Evolutionary conservation across 2,888 invertebrate species (phyloP).

Genomic region (Dryadula phaetusa): DNA sequence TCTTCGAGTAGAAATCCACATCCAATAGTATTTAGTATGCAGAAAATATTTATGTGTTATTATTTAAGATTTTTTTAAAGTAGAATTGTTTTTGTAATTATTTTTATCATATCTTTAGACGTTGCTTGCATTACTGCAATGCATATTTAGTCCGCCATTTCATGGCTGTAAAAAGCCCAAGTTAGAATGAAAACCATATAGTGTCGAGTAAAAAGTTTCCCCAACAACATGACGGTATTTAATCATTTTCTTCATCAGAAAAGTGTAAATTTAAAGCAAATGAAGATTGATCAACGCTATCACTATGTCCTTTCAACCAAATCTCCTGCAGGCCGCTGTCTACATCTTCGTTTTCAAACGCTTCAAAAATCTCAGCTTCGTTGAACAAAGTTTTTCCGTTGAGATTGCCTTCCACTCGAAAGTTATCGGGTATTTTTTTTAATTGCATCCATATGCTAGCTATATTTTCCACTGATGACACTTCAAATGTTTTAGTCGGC

Average conservation of each 20-base stretch:
- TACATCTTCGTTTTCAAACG: conserved; percentile 64
- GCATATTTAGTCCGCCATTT: no score
- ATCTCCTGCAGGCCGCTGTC: conserved; percentile 66
- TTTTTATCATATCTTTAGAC: no score
- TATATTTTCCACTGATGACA: conserved; percentile 62
- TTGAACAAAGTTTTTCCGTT: conserved; percentile 52
- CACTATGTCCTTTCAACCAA: conserved; percentile 56
- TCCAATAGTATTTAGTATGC: no score
- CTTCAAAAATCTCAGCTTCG: conserved; percentile 63
- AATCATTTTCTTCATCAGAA: conserved; percentile 48
- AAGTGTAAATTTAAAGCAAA: conserved; percentile 46
- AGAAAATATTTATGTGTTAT: no score
- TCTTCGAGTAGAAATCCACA: no score
- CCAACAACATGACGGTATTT: no score
- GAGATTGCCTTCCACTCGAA: conserved; percentile 52
- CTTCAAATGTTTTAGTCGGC: conserved; percentile 57
- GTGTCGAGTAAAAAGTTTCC: no score
- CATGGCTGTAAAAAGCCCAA: no score
- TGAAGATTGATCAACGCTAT: conserved; percentile 44
- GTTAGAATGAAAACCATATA: neutral
- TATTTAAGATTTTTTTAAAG: no score
- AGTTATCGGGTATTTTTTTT: conserved; percentile 60
- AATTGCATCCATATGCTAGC: conserved; percentile 61
- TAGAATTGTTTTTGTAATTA: no score
- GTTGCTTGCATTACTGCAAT: no score